Percentiles rank a stretch among this genome's conserved stretches.
Conservation (phyloP, 2,888 invertebrate species). For the Caenorhabditis auriculariae region DNA sequence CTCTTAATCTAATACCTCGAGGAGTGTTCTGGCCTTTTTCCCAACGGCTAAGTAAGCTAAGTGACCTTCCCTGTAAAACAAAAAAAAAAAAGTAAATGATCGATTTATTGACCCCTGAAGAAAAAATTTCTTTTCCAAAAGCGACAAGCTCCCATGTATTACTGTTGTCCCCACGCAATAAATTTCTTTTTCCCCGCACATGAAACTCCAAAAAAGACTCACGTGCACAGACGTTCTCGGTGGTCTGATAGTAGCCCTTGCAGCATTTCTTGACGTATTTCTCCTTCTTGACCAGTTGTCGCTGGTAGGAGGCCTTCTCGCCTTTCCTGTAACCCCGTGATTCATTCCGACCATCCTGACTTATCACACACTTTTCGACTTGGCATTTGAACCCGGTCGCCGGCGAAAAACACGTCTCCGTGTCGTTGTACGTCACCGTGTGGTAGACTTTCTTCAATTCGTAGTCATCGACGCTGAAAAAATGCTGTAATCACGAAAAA, state of each 20-base stretch:
- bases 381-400: constrained; percentile 48
- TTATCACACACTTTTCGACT: background rate
- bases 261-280: constrained; percentile 53
- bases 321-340: constrained; percentile 34
- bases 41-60: too few relatives aligned
- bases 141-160: too few relatives aligned
- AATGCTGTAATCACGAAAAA: too few relatives aligned
- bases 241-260: constrained; percentile 56
- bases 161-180: too few relatives aligned
- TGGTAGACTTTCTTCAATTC: constrained; percentile 33
- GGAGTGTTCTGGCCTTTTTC: too few relatives aligned
- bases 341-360: background rate
- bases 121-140: too few relatives aligned
- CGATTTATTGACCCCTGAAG: too few relatives aligned
- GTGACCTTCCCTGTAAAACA: too few relatives aligned
- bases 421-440: constrained; percentile 26
- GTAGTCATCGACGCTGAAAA: constrained; percentile 39
- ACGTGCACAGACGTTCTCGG: constrained; percentile 51
- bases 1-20: too few relatives aligned
- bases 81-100: too few relatives aligned
- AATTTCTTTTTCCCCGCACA: too few relatives aligned
- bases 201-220: constrained; percentile 5
- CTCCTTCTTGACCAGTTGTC: constrained; percentile 43
- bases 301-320: constrained; percentile 74
- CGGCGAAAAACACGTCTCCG: constrained; percentile 44